These are phyloP conservation scores for Merluccius polli DNA, from an alignment of 2,797 vertebrate species.

Conservation along the genomic window DNA sequence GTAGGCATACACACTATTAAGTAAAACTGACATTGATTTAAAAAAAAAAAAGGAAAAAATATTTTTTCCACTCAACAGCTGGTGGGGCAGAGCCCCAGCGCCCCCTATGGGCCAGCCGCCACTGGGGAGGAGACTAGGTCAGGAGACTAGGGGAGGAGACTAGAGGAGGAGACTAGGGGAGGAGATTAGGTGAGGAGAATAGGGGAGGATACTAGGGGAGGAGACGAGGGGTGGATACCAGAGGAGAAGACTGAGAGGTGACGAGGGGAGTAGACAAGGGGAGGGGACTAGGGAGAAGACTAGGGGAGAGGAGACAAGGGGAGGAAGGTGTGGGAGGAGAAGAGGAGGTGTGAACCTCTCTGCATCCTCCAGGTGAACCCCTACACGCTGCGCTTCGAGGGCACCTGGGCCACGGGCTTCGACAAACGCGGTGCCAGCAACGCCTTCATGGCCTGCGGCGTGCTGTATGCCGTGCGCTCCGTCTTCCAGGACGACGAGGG, in stretches of 20 bases:
- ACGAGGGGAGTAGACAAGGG: too few relatives aligned
- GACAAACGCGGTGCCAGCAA: constrained; percentile 91
- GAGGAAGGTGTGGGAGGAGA: neutral
- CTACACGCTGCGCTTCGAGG: constrained; percentile 90
- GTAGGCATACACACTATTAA: too few relatives aligned
- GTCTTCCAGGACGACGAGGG: constrained; percentile 91
- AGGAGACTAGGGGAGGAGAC: neutral
- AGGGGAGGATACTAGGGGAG: neutral
- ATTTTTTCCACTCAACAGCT: too few relatives aligned
- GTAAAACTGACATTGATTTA: too few relatives aligned
- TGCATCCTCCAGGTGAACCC: constrained; percentile 78
- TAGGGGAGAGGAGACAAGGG: too few relatives aligned
- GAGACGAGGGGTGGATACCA: neutral
- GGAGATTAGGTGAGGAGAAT: too few relatives aligned
- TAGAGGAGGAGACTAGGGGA: neutral
- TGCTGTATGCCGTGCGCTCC: constrained; percentile 87
- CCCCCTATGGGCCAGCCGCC: too few relatives aligned
- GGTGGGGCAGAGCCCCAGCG: too few relatives aligned
- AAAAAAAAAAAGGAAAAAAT: too few relatives aligned
- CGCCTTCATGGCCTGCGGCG: constrained; percentile 92
- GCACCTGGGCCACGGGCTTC: constrained; percentile 89
- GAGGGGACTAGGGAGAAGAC: too few relatives aligned
- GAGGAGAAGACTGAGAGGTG: neutral
- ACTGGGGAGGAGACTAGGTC: too few relatives aligned
- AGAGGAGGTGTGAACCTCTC: neutral